These are phyloP conservation scores for Idaea straminata DNA, from an alignment of 2,888 invertebrate species.

Conservation along the genomic window DNA sequence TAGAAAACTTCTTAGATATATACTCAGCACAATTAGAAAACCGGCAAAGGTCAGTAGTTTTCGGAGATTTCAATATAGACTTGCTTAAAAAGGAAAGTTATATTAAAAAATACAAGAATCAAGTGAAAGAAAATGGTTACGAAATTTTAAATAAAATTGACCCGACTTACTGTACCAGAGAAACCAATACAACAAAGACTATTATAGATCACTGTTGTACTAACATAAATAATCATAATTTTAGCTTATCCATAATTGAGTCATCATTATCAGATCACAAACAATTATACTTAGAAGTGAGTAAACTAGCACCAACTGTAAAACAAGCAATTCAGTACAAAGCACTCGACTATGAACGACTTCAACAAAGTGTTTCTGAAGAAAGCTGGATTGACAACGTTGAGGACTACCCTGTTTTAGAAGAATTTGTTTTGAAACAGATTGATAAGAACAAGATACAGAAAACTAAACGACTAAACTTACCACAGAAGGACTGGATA, in stretches of 20 bases:
- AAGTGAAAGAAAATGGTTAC: background rate
- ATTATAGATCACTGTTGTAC: constrained; percentile 24
- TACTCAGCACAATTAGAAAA: background rate
- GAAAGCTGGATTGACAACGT: background rate
- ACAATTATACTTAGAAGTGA: background rate
- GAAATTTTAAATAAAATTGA: constrained; percentile 20
- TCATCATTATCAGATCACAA: constrained; percentile 21
- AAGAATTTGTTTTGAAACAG: background rate
- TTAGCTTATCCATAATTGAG: constrained; percentile 20
- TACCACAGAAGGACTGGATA: background rate
- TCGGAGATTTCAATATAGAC: background rate
- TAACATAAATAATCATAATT: constrained; percentile 15
- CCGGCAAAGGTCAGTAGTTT: background rate
- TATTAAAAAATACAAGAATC: background rate
- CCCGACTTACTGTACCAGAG: constrained; percentile 15
- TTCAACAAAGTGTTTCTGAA: background rate
- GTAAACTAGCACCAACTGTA: background rate
- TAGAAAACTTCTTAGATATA: background rate
- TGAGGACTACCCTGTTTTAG: background rate
- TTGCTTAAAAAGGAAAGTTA: background rate
- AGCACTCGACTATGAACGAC: background rate
- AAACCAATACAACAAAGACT: constrained; percentile 17
- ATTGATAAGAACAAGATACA: background rate
- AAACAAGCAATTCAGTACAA: background rate
- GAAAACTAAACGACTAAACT: background rate